Evolutionary conservation across 1,140 invertebrate species (phyloP), one percentile per base, ranked within the genome.

Genomic region (Hycleus cichorii): DNA sequence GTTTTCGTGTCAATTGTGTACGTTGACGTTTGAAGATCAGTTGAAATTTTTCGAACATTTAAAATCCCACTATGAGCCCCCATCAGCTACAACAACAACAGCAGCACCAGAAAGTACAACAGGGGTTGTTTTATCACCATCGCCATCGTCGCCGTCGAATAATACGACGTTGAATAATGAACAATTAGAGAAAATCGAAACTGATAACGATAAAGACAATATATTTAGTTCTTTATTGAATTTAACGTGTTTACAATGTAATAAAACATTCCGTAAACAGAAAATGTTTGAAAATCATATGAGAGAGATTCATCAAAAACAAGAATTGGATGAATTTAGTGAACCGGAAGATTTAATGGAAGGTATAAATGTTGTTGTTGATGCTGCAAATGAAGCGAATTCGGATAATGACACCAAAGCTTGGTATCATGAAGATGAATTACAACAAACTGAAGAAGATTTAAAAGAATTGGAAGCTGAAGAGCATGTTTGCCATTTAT

Each of bases 301-400:
- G 56, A 76, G 77, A 57, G 77, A 81, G 32, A 72, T 75, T 0
- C 82, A 84, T 70, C 74, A 68, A 59, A 70, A 81, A 74, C 69
- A 66, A 57, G 70, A 42, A 42, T 72, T 65, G 61, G 73, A 62
- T 71, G 88, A 90, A 69, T 90, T 90, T 68, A 89, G 87, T 56
- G 88, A 90, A 64, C 82, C 87, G 0, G 89, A 90, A 72, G 89
- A 90, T 72, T 78, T 91, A 69, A 88, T 90, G 81, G 89, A 87
- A 69, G 89, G 64, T 25, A 71, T 71, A 2, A 76, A 77, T 47
- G 74, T 78, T 0, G 69, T 69, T 0, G 71, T 70, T 2, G 56
- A 69, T 3, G 11, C 3, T 42, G 39, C 6, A 7, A 64, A 59
- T 43, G 68, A 76, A 27, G 54, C 57, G 7, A 58, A 61, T 48